phyloP scores from a whole-genome alignment of 2,888 invertebrate species.

The Rhogogaster chlorosoma region DNA sequence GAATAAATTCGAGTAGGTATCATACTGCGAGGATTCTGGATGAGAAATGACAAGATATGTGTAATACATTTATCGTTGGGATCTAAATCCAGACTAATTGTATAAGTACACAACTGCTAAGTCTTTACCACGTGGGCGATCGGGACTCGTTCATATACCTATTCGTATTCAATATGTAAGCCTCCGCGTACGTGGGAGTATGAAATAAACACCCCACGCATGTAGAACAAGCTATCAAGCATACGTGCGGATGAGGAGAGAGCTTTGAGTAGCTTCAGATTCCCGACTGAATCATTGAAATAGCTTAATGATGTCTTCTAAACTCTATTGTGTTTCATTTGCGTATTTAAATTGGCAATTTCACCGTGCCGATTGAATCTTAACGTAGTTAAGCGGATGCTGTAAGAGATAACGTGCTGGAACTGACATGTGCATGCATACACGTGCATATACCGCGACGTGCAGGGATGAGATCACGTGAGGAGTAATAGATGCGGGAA shows the following conservation, averaged over 20 bases:
- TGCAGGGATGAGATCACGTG: not conserved
- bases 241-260: not conserved
- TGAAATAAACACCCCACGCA: not conserved
- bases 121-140: not conserved
- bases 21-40: not conserved
- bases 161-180: not conserved
- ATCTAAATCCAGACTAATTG: not conserved
- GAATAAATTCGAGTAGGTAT: not conserved
- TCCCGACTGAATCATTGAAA: constrained; percentile 23
- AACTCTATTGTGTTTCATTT: constrained; percentile 66
- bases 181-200: not conserved
- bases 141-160: not conserved
- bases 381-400: constrained; percentile 35
- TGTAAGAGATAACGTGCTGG: not conserved
- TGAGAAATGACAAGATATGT: not conserved
- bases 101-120: not conserved
- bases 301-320: constrained; percentile 39
- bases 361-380: constrained; percentile 60
- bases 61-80: not conserved
- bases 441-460: not conserved
- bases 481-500: not conserved
- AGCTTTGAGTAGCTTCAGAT: constrained; percentile 24
- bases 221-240: not conserved
- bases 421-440: not conserved
- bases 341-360: constrained; percentile 67